Percentiles rank a stretch among this genome's conserved stretches.
Evolutionary conservation across 2,797 vertebrate species (phyloP).

Genomic region (Chromis chromis): DNA sequence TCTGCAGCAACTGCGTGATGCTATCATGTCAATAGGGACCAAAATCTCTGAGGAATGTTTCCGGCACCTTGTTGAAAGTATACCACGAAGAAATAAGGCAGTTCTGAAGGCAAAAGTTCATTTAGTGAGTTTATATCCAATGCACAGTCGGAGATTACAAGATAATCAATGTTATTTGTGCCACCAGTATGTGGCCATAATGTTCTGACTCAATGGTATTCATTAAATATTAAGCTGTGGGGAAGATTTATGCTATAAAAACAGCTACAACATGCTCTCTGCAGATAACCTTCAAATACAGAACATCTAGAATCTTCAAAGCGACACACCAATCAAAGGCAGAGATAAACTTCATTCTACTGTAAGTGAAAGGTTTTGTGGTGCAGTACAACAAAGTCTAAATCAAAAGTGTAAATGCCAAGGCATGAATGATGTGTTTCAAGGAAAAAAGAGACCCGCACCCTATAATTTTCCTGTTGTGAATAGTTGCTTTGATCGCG

Average conservation of each 20-base stretch:
- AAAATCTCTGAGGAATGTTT: no score
- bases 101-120: no score
- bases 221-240: neutral
- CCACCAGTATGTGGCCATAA: neutral
- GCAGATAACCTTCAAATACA: neutral
- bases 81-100: no score
- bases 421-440: slow-evolving; percentile 3
- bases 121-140: no score
- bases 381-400: neutral
- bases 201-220: neutral
- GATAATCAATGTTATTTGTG: no score
- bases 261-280: neutral
- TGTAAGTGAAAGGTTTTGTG: neutral
- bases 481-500: slow-evolving; percentile 55
- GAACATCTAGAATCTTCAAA: slow-evolving; percentile 12
- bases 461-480: slow-evolving; percentile 19
- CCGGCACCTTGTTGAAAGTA: no score
- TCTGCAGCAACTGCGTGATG: no score
- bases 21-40: no score
- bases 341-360: neutral
- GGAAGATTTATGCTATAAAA: neutral
- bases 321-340: slow-evolving; percentile 10
- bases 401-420: slow-evolving; percentile 6
- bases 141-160: no score
- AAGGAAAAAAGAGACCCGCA: neutral